A percentile compares a stretch with the other conserved stretches of the same genome.
Evolutionary conservation across 1,140 invertebrate species (phyloP).

Genomic region (Orussus abietinus): DNA sequence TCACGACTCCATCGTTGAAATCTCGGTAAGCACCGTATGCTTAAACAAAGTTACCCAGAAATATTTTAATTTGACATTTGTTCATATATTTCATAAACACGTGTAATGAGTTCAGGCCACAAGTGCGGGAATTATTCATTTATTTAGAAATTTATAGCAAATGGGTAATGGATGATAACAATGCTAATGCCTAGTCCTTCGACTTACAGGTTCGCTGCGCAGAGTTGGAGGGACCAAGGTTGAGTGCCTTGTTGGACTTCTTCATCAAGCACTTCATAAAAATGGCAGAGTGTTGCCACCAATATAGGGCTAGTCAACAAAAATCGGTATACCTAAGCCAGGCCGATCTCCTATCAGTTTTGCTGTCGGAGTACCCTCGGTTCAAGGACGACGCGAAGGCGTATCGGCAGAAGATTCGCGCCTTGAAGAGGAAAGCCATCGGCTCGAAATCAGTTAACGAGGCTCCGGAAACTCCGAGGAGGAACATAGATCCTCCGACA

Average conservation of each 20-base stretch:
- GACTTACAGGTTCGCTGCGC: slow-evolving; percentile 37
- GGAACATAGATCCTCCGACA: slow-evolving; percentile 32
- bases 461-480: slow-evolving; percentile 30
- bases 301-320: slow-evolving; percentile 57
- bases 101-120: too few species aligned
- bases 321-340: slow-evolving; percentile 66
- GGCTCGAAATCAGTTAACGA: slow-evolving; percentile 11
- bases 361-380: slow-evolving; percentile 58
- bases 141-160: too few species aligned
- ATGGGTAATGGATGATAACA: too few species aligned
- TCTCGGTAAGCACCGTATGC: slow-evolving; percentile 37
- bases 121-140: too few species aligned
- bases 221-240: slow-evolving; percentile 36
- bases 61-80: too few species aligned
- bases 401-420: slow-evolving; percentile 50
- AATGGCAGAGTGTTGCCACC: slow-evolving; percentile 61
- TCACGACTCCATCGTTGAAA: slow-evolving; percentile 40
- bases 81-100: too few species aligned
- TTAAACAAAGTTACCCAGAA: too few species aligned
- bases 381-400: slow-evolving; percentile 50
- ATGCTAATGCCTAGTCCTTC: too few species aligned
- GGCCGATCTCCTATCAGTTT: slow-evolving; percentile 60
- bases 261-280: slow-evolving; percentile 68
- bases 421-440: slow-evolving; percentile 36
- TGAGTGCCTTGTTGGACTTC: slow-evolving; percentile 60